Percentiles rank a stretch among this genome's conserved stretches.
Evolutionary conservation across 2,888 invertebrate genomes (phyloP).

Genomic region (Nephrotoma flavescens): DNA sequence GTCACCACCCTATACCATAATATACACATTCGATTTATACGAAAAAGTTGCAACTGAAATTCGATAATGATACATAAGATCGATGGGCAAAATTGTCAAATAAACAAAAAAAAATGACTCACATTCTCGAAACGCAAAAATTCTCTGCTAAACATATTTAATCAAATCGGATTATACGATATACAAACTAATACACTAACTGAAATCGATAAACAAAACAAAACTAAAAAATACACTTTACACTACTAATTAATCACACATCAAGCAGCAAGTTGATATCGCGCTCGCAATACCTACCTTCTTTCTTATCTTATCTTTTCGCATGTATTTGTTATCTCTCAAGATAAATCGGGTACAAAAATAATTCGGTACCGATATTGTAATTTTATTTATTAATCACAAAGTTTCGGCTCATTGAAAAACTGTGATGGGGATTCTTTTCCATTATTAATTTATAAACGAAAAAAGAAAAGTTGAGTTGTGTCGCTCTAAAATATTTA

Average conservation of each 20-base stretch:
- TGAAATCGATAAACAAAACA: background rate
- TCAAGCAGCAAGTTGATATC: background rate
- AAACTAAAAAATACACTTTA: background rate
- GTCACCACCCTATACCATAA: background rate
- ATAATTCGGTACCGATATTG: background rate
- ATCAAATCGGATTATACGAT: background rate
- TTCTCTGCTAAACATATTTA: background rate
- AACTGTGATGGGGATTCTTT: background rate
- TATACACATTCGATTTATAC: background rate
- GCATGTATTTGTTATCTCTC: background rate
- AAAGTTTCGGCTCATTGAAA: background rate
- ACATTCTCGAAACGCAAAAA: background rate
- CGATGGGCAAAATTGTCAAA: background rate
- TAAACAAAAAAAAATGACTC: background rate
- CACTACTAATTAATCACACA: background rate
- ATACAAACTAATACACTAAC: background rate
- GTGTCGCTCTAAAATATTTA: background rate
- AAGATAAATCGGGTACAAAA: background rate
- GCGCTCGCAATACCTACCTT: background rate
- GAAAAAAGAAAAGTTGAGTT: background rate
- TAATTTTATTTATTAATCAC: background rate
- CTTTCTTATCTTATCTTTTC: background rate
- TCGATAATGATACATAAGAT: background rate
- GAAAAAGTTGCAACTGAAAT: background rate
- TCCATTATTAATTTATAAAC: background rate